Evolutionary conservation across 2,113 vertebrate species (phyloP).

Genomic region (Carassius carassius): DNA sequence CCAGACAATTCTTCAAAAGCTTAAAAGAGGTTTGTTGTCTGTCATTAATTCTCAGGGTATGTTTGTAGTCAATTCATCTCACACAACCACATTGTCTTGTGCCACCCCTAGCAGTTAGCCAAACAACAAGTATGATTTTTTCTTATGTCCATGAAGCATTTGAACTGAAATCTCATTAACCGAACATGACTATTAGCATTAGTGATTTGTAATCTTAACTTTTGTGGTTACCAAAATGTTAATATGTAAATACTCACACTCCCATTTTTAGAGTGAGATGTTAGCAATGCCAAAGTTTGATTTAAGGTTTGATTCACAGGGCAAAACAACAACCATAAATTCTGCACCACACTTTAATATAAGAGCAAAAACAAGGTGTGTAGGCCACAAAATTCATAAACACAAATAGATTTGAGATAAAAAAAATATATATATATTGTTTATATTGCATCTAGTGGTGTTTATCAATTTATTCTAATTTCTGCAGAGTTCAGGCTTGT

Average conservation of each 20-base stretch:
- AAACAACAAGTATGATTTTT: not conserved
- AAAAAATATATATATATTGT: not conserved
- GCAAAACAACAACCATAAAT: not conserved
- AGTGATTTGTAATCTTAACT: not conserved
- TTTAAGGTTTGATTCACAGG: not conserved
- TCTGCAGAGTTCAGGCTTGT: not conserved
- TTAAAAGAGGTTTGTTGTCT: not conserved
- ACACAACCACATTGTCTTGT: not conserved
- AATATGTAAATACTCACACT: not conserved
- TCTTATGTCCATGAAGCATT: not conserved
- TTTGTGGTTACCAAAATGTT: not conserved
- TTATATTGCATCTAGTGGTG: not conserved
- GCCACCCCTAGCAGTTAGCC: not conserved
- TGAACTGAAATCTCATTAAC: not conserved
- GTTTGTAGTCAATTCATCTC: not conserved
- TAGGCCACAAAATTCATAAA: not conserved
- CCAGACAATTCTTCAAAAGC: not conserved
- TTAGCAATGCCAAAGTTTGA: not conserved
- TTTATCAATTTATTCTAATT: not conserved
- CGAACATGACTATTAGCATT: not conserved
- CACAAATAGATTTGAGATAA: not conserved
- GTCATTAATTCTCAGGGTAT: not conserved
- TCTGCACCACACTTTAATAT: not conserved
- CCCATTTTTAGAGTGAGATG: not conserved
- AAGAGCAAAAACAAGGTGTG: not conserved